These are phyloP conservation scores for Atethmia centrago DNA, from an alignment of 2,888 invertebrate species.

Conservation along the genomic window DNA sequence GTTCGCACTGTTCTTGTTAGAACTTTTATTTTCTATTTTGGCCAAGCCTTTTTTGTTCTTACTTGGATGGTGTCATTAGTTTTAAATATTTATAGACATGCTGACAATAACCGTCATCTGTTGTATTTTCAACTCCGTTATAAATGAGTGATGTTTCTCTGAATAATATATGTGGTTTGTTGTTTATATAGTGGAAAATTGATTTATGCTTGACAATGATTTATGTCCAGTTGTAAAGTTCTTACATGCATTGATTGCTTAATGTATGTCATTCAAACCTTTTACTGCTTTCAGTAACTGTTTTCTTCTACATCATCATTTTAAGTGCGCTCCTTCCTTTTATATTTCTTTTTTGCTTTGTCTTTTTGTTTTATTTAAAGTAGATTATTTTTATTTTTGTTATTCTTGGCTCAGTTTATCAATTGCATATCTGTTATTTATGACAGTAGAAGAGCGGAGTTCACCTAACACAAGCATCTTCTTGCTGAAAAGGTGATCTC, in stretches of 20 bases:
- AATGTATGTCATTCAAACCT: background rate
- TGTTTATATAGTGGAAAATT: slow-evolving; percentile 20
- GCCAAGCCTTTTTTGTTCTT: background rate
- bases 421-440: too few relatives aligned
- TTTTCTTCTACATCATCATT: too few relatives aligned
- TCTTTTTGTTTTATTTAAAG: too few relatives aligned
- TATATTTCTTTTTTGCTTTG: too few relatives aligned
- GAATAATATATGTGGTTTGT: slow-evolving; percentile 24
- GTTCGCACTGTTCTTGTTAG: background rate
- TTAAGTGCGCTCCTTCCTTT: too few relatives aligned
- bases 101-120: slow-evolving; percentile 11
- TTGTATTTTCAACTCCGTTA: slow-evolving; percentile 20
- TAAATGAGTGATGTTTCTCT: slow-evolving; percentile 27
- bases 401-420: too few relatives aligned
- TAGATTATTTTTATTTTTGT: too few relatives aligned
- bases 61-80: slow-evolving; percentile 5
- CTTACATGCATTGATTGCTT: background rate
- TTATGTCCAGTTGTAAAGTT: background rate
- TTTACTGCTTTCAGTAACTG: background rate
- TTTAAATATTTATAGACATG: slow-evolving; percentile 15
- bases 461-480: too few relatives aligned
- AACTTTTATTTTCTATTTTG: background rate
- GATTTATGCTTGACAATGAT: slow-evolving; percentile 6
- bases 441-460: too few relatives aligned
- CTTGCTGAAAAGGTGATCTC: too few relatives aligned